phyloP scores from a whole-genome alignment of 2,888 invertebrate species.

The Cerceris ruficornis region DNA sequence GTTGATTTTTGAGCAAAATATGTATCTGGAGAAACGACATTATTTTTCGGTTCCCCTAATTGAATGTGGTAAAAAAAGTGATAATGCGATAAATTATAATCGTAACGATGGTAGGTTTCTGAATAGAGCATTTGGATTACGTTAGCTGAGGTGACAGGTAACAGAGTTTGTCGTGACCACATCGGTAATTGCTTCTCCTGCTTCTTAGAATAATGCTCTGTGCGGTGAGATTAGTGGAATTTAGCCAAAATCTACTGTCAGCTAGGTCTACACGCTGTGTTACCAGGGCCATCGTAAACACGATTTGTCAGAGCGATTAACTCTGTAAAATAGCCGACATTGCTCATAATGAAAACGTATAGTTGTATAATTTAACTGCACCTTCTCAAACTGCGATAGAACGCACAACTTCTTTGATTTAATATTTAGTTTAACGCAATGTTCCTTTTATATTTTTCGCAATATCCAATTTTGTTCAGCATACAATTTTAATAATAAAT shows the following conservation, averaged over 20 bases:
- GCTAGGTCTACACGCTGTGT: slow-evolving; percentile 24
- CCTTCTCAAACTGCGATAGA: no score
- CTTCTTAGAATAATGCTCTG: slow-evolving; percentile 35
- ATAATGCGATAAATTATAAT: no score
- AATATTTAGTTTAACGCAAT: no score
- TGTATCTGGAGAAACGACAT: no score
- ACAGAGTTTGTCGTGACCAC: slow-evolving; percentile 42
- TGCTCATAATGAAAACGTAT: neutral
- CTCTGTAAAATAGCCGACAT: slow-evolving; percentile 20
- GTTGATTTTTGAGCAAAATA: no score
- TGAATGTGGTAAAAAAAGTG: no score
- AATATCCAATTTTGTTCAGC: no score
- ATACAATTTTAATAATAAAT: no score
- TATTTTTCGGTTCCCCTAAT: no score
- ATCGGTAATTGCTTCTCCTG: slow-evolving; percentile 42
- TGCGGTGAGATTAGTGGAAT: slow-evolving; percentile 42
- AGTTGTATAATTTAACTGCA: neutral
- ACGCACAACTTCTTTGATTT: no score
- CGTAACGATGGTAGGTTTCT: no score
- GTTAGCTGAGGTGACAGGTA: slow-evolving; percentile 24
- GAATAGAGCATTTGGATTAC: slow-evolving; percentile 3
- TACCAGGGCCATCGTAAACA: slow-evolving; percentile 24
- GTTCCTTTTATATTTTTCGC: no score
- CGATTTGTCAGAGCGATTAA: slow-evolving; percentile 49
- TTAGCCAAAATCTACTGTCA: slow-evolving; percentile 37